Evolutionary conservation across 2,888 invertebrate species (phyloP).

Genomic region (Aspidiotus rigidus): DNA sequence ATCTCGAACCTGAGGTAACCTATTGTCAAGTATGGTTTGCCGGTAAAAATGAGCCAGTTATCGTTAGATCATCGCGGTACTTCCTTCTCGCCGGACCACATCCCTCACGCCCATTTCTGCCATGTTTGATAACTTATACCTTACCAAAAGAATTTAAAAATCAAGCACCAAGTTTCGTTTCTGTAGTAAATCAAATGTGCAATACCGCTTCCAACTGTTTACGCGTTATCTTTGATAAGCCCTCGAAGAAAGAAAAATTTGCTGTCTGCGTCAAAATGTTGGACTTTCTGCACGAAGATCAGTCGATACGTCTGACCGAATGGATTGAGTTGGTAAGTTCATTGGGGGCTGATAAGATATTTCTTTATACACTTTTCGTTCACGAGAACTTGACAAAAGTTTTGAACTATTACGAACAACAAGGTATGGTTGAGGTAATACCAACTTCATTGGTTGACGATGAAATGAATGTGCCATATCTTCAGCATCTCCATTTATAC

Average conservation of each 20-base stretch:
- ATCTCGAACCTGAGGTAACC: too few species aligned
- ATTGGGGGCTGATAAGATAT: slow-evolving; percentile 83
- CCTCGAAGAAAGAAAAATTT: slow-evolving; percentile 56
- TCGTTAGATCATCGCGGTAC: too few species aligned
- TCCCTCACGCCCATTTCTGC: too few species aligned
- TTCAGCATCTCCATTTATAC: slow-evolving; percentile 76
- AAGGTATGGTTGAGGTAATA: slow-evolving; percentile 63
- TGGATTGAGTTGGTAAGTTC: slow-evolving; percentile 84
- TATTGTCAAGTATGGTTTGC: too few species aligned
- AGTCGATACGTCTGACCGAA: slow-evolving; percentile 79
- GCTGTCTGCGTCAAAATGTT: slow-evolving; percentile 90
- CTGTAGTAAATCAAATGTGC: slow-evolving; percentile 73
- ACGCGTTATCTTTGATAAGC: slow-evolving; percentile 69
- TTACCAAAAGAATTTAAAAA: slow-evolving; percentile 49
- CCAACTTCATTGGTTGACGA: slow-evolving; percentile 77
- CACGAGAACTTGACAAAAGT: slow-evolving; percentile 85
- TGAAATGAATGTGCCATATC: slow-evolving; percentile 77
- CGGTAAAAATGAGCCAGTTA: too few species aligned
- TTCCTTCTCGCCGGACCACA: too few species aligned
- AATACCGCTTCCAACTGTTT: slow-evolving; percentile 77
- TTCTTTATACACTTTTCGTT: slow-evolving; percentile 74
- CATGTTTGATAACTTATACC: too few species aligned
- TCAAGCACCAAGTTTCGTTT: slow-evolving; percentile 70
- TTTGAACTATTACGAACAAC: slow-evolving; percentile 53
- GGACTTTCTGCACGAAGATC: slow-evolving; percentile 83